Evolutionary conservation across 2,888 invertebrate genomes (phyloP).

Genomic region (Lasius platythorax): DNA sequence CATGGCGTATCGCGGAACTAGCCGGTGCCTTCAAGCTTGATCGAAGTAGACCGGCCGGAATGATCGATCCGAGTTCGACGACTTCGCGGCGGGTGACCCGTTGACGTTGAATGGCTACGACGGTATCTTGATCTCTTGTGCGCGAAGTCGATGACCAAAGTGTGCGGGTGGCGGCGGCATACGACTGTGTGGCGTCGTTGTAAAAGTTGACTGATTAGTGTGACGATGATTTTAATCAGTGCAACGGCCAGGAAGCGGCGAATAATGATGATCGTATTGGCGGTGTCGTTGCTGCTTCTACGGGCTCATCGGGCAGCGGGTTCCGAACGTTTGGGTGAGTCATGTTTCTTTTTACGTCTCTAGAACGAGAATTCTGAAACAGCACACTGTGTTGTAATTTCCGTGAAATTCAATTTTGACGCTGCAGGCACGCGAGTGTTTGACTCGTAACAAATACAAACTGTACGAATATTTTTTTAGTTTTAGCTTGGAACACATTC

Average conservation of each 20-base stretch:
- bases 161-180: slow-evolving; percentile 51
- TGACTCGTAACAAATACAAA: neutral
- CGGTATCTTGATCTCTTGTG: slow-evolving; percentile 4
- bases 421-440: neutral
- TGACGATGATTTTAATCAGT: slow-evolving; percentile 56
- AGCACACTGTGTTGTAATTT: neutral
- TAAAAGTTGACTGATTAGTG: slow-evolving; percentile 46
- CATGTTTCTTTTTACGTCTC: neutral
- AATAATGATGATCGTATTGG: slow-evolving; percentile 73
- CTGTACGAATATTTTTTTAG: neutral
- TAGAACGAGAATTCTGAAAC: neutral
- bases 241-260: slow-evolving; percentile 35
- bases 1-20: slow-evolving; percentile 14
- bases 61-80: slow-evolving; percentile 62
- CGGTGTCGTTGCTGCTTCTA: slow-evolving; percentile 68
- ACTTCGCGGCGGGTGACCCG: slow-evolving; percentile 47
- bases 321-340: slow-evolving; percentile 81
- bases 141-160: slow-evolving; percentile 44
- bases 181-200: slow-evolving; percentile 52
- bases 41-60: slow-evolving; percentile 57
- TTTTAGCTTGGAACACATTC: neutral
- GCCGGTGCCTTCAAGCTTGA: slow-evolving; percentile 44
- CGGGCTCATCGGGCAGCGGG: slow-evolving; percentile 68
- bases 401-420: neutral
- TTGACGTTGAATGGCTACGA: slow-evolving; percentile 24